phyloP scores from a whole-genome alignment of 2,797 vertebrate genomes.

The Cygnus olor region DNA sequence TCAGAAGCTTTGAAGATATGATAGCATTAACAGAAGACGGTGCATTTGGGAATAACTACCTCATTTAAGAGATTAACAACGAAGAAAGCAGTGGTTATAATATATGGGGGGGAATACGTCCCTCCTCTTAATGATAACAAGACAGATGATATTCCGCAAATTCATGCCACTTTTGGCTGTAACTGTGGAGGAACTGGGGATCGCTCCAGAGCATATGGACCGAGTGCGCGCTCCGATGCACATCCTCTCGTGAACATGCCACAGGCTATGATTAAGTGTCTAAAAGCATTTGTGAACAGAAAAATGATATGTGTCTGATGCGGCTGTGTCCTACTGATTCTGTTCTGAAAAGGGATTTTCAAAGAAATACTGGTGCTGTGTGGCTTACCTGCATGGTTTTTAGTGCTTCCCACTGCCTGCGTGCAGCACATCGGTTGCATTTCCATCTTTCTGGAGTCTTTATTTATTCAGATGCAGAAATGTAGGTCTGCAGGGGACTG shows the following conservation, averaged over 20 bases:
- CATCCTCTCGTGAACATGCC: conserved; percentile 6
- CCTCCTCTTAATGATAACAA: conserved; percentile 1
- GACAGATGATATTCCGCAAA: conserved; percentile 20
- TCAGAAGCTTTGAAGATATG: conserved; percentile 6
- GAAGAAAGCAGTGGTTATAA: not conserved
- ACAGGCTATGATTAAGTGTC: conserved; percentile 19
- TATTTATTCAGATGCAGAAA: not conserved
- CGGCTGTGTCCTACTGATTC: not conserved
- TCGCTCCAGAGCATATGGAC: conserved; percentile 51
- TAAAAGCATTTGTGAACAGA: conserved; percentile 8
- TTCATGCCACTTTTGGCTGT: conserved; percentile 16
- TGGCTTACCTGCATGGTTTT: not conserved
- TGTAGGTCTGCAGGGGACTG: not conserved
- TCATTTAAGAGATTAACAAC: conserved; percentile 20
- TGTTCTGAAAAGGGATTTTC: conserved; percentile 37
- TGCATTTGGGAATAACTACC: not conserved
- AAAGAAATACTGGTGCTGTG: not conserved
- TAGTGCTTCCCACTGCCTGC: not conserved
- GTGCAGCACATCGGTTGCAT: not conserved
- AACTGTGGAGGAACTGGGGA: not conserved
- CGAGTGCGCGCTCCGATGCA: not conserved
- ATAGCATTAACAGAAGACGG: conserved; percentile 5
- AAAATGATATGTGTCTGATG: not conserved
- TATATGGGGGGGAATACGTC: not conserved
- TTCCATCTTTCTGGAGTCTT: not conserved